Evolutionary conservation across 2,113 vertebrate species (phyloP).

Genomic region (Polypterus senegalus): DNA sequence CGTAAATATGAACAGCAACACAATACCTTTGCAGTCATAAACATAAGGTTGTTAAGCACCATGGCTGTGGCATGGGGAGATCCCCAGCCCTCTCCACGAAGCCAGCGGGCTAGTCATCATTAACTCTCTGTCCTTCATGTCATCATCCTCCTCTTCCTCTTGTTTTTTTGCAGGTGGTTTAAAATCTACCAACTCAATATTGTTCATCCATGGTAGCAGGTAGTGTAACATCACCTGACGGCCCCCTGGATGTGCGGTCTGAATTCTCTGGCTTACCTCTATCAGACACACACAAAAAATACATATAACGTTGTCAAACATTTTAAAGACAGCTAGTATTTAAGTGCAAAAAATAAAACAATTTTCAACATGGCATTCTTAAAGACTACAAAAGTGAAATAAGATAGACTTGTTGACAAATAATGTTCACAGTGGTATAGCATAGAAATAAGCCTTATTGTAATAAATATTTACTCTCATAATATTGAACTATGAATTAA

Average conservation of each 20-base stretch:
- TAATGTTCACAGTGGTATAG: neutral
- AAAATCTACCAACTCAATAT: constrained; percentile 85
- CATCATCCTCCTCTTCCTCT: constrained; percentile 80
- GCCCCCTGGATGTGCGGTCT: constrained; percentile 85
- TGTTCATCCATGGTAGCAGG: constrained; percentile 96
- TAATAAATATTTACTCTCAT: too few relatives aligned
- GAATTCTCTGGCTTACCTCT: constrained; percentile 97
- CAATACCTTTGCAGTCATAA: constrained; percentile 94
- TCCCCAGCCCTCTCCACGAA: constrained; percentile 91
- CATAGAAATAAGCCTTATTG: neutral
- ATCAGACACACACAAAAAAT: constrained; percentile 7
- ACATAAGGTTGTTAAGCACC: constrained; percentile 97
- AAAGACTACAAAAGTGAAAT: constrained; percentile 6
- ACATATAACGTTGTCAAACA: neutral
- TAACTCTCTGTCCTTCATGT: constrained; percentile 66
- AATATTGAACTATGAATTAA: too few relatives aligned
- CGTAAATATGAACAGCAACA: neutral
- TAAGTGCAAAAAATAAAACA: neutral
- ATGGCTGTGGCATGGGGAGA: constrained; percentile 89
- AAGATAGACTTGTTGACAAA: neutral
- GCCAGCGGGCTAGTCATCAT: constrained; percentile 93
- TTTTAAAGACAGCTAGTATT: neutral
- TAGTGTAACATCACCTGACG: constrained; percentile 96
- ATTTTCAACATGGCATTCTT: neutral
- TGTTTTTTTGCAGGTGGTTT: constrained; percentile 61